Percentiles rank a stretch among this genome's conserved stretches.
phyloP scores from a whole-genome alignment of 2,797 vertebrate species.

The Gadopsis marmoratus region DNA sequence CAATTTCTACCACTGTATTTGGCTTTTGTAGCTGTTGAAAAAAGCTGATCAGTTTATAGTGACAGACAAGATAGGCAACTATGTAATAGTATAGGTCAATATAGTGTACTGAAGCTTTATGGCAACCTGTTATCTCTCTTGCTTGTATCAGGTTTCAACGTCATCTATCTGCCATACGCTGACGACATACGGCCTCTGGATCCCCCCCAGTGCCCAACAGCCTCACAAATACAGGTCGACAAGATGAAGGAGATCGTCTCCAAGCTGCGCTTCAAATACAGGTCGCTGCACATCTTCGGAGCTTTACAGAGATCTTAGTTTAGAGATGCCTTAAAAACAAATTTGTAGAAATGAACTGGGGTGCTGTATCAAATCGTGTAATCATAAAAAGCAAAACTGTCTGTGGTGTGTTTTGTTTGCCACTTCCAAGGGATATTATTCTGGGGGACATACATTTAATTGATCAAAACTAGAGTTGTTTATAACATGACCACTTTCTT shows the following conservation, averaged over 20 bases:
- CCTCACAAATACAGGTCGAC: constrained; percentile 89
- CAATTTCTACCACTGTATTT: background rate
- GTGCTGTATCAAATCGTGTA: background rate
- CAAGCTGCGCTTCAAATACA: constrained; percentile 95
- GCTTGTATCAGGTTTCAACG: constrained; percentile 88
- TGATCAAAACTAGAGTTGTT: background rate
- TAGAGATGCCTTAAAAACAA: background rate
- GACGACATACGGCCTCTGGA: constrained; percentile 92
- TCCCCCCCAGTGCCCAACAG: constrained; percentile 82
- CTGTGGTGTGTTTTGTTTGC: background rate
- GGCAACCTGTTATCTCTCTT: background rate
- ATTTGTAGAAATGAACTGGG: too few species aligned
- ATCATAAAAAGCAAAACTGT: background rate
- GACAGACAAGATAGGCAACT: too few species aligned
- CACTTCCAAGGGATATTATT: background rate
- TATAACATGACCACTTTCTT: background rate
- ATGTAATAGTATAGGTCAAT: background rate
- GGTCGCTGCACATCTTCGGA: constrained; percentile 70
- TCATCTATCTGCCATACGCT: constrained; percentile 91
- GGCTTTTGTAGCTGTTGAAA: background rate
- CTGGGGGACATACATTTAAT: background rate
- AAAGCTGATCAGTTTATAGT: background rate
- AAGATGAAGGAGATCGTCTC: constrained; percentile 96
- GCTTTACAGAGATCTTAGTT: background rate
- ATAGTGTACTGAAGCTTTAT: background rate